These are phyloP conservation scores for Dolichallabes microphthalmus DNA, from an alignment of 2,113 vertebrate genomes.

Conservation along the genomic window DNA sequence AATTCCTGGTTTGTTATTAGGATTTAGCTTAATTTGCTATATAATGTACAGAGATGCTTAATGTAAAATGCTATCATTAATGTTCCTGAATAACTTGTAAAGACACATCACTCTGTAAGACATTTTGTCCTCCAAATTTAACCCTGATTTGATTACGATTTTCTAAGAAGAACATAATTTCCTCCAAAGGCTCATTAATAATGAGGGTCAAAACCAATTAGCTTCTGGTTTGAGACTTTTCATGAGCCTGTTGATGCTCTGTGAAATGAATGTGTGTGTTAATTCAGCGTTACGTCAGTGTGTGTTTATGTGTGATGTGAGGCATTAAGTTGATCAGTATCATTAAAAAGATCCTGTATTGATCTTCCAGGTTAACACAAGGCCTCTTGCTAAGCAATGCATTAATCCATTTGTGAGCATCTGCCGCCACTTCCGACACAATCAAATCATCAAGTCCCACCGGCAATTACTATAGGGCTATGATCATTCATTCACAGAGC, in stretches of 20 bases:
- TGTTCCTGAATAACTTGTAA: background rate
- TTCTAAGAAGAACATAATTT: background rate
- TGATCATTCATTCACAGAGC: conserved; percentile 36
- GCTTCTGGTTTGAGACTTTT: background rate
- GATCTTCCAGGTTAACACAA: conserved; percentile 10
- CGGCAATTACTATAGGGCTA: conserved; percentile 26
- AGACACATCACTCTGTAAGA: background rate
- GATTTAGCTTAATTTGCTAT: background rate
- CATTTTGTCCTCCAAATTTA: background rate
- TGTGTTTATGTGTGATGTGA: background rate
- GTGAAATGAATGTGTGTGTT: background rate
- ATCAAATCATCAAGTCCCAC: conserved; percentile 44
- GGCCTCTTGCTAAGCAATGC: background rate
- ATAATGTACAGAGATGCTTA: background rate
- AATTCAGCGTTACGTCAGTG: background rate
- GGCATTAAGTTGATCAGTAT: background rate
- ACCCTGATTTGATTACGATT: background rate
- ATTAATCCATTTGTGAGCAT: conserved; percentile 17
- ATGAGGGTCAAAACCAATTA: background rate
- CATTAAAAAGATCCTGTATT: background rate
- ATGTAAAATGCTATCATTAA: background rate
- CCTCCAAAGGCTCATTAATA: background rate
- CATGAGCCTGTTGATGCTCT: background rate
- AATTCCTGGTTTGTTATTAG: background rate
- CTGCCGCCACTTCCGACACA: conserved; percentile 21